These are phyloP conservation scores for Oreochromis aureus DNA, from an alignment of 2,113 vertebrate genomes.

Conservation along the genomic window DNA sequence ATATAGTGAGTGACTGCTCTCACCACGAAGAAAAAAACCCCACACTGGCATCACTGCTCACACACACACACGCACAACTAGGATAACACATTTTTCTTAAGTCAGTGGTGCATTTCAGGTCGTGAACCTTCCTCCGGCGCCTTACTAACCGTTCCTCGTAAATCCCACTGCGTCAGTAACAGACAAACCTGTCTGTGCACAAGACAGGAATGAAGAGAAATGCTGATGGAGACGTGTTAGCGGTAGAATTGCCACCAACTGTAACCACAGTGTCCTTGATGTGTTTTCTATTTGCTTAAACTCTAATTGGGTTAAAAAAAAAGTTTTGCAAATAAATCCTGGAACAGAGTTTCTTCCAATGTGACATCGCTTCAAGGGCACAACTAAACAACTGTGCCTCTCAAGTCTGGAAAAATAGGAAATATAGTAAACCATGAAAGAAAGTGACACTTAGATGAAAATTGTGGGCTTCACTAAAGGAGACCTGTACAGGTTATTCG, in stretches of 20 bases:
- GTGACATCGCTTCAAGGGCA: not conserved
- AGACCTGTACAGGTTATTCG: not conserved
- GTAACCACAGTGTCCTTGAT: slow-evolving; percentile 12
- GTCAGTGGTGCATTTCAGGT: slow-evolving; percentile 40
- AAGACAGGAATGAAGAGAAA: slow-evolving; percentile 12
- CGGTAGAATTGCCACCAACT: not conserved
- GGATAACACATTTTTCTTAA: slow-evolving; percentile 26
- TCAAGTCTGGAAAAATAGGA: not conserved
- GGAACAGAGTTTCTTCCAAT: not conserved
- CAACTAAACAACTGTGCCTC: not conserved
- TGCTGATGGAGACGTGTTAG: slow-evolving; percentile 3
- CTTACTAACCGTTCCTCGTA: not conserved
- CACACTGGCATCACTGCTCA: not conserved
- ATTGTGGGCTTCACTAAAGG: not conserved
- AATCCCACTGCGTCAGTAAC: slow-evolving; percentile 20
- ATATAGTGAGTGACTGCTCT: slow-evolving; percentile 20
- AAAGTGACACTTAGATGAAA: not conserved
- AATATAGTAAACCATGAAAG: not conserved
- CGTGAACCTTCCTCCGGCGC: slow-evolving; percentile 24
- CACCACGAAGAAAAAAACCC: not conserved
- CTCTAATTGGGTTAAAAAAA: not conserved
- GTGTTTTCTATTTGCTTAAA: not conserved
- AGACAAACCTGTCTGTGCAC: slow-evolving; percentile 7
- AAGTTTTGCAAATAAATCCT: not conserved
- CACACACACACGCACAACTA: not conserved